These are phyloP conservation scores for Heliconius eleuchia DNA, from an alignment of 1,140 invertebrate species.

Conservation along the genomic window DNA sequence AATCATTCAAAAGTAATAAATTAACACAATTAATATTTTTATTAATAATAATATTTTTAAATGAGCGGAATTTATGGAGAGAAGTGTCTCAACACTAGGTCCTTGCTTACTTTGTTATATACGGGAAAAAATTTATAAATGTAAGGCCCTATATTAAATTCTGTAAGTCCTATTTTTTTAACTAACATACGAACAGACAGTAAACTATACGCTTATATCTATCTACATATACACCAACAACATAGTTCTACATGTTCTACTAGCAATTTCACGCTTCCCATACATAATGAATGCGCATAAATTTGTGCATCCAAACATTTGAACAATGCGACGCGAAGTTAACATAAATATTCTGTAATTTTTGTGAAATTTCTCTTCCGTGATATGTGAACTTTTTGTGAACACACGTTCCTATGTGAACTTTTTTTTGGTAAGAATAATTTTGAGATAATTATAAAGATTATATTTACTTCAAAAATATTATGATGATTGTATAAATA, in stretches of 20 bases:
- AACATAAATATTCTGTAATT: conserved; percentile 13
- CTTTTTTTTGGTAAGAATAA: background rate
- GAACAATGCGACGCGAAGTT: conserved; percentile 34
- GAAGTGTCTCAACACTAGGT: too few species aligned
- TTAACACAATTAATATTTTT: too few species aligned
- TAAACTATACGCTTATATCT: background rate
- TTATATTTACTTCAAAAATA: too few species aligned
- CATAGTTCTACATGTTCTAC: conserved; percentile 22
- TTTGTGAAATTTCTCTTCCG: background rate
- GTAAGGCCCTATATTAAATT: too few species aligned
- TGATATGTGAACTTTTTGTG: background rate
- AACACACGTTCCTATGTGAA: background rate
- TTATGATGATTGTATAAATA: too few species aligned
- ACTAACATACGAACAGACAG: background rate
- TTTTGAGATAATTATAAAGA: background rate
- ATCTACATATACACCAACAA: background rate
- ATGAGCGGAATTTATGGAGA: too few species aligned
- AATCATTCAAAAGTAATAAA: too few species aligned
- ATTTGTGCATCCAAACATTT: conserved; percentile 33
- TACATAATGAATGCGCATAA: conserved; percentile 37
- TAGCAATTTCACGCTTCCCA: conserved; percentile 29
- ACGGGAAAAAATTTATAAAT: too few species aligned
- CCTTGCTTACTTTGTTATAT: too few species aligned
- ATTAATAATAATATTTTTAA: too few species aligned
- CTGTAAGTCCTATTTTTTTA: background rate